phyloP scores from a whole-genome alignment of 1,140 invertebrate species.

The Cyclina sinensis region DNA sequence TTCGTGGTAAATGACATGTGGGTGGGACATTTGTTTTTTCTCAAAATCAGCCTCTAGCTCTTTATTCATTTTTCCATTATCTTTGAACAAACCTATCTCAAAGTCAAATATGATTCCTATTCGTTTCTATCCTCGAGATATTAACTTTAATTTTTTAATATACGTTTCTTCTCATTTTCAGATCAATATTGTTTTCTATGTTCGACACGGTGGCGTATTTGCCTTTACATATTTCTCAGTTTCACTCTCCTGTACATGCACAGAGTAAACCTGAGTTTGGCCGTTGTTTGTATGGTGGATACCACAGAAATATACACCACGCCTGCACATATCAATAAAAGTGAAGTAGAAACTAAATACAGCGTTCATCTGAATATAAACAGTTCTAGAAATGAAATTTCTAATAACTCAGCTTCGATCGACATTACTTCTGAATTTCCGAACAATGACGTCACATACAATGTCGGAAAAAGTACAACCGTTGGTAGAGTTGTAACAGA shows the following conservation, averaged over 20 bases:
- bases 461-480: neutral
- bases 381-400: neutral
- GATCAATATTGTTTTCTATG: neutral
- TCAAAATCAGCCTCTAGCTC: neutral
- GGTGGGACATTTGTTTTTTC: neutral
- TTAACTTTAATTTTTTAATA: neutral
- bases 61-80: neutral
- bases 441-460: neutral
- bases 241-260: constrained; percentile 30
- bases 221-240: neutral
- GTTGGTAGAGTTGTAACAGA: neutral
- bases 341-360: neutral
- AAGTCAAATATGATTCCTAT: no score
- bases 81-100: neutral
- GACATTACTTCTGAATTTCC: neutral
- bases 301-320: neutral
- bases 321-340: neutral
- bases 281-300: constrained; percentile 57
- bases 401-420: neutral
- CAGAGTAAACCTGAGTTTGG: constrained; percentile 41
- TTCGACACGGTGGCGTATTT: constrained; percentile 41
- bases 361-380: neutral
- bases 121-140: no score
- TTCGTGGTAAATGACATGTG: no score
- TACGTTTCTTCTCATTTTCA: neutral